Conservation (phyloP, 2,797 vertebrate genomes). For the Centropyge bicolor region DNA sequence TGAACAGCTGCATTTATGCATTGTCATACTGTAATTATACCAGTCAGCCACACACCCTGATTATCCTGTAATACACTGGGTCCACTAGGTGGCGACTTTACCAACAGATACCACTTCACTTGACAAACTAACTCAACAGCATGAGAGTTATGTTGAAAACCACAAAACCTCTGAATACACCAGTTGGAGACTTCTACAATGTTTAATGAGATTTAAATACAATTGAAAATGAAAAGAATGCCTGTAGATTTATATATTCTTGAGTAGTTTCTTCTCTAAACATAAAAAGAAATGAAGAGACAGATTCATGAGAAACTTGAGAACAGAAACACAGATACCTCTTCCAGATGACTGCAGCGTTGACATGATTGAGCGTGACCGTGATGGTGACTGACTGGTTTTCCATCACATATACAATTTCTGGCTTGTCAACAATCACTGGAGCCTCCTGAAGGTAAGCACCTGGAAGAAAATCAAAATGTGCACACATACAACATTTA, state of each 20-base stretch:
- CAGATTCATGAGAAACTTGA: background rate
- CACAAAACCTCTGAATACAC: background rate
- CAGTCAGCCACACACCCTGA: background rate
- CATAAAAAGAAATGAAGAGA: background rate
- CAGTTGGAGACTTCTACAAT: background rate
- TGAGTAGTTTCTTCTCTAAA: background rate
- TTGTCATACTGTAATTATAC: constrained; percentile 40
- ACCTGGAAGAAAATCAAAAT: constrained; percentile 80
- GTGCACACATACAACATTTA: background rate
- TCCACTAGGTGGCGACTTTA: constrained; percentile 7
- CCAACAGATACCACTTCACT: background rate
- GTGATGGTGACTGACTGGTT: constrained; percentile 91
- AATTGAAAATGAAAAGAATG: background rate
- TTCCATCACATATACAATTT: constrained; percentile 93
- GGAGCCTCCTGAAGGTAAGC: constrained; percentile 92
- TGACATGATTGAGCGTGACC: constrained; percentile 94
- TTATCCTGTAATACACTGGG: background rate
- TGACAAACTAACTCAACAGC: background rate
- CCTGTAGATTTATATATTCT: background rate
- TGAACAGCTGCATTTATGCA: constrained; percentile 27
- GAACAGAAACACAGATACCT: constrained; percentile 80
- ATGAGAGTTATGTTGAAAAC: background rate
- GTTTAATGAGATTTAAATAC: background rate
- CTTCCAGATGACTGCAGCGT: constrained; percentile 91
- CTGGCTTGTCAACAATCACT: constrained; percentile 92